Conservation (phyloP, 2,888 invertebrate genomes). For the Conops quadrifasciatus region DNA sequence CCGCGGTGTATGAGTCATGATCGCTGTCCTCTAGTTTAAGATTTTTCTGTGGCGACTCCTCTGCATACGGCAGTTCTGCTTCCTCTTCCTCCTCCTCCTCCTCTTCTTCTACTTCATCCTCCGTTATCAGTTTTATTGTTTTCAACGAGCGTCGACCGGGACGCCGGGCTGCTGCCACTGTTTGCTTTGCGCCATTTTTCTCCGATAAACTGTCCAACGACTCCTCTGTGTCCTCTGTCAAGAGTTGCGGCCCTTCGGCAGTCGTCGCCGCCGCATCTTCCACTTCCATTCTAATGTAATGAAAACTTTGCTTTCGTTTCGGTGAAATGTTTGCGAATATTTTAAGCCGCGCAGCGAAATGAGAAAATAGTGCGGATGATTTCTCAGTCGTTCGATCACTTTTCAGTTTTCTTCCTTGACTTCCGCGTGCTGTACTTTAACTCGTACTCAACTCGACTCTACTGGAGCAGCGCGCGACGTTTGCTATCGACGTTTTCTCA, state of each 20-base stretch:
- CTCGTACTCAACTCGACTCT: not conserved
- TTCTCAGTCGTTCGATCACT: not conserved
- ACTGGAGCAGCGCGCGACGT: conserved; percentile 21
- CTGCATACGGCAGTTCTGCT: conserved; percentile 11
- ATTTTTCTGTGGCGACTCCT: conserved; percentile 30
- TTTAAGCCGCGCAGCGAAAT: conserved; percentile 11
- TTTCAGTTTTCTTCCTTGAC: not conserved
- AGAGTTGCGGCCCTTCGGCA: conserved; percentile 22
- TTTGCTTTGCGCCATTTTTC: conserved; percentile 23
- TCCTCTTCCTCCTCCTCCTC: conserved; percentile 20
- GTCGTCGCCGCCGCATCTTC: conserved; percentile 45
- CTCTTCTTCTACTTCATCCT: conserved; percentile 25
- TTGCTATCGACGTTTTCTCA: conserved; percentile 22
- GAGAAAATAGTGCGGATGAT: not conserved
- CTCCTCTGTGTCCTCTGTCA: conserved; percentile 33
- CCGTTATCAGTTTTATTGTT: not conserved
- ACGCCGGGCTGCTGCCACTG: conserved; percentile 2
- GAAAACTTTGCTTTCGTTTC: conserved; percentile 55
- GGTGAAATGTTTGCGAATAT: conserved; percentile 53
- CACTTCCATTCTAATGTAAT: conserved; percentile 54
- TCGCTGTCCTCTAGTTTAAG: not conserved
- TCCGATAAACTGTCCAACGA: conserved; percentile 21
- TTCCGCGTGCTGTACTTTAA: conserved; percentile 25
- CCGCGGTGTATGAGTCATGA: conserved; percentile 37
- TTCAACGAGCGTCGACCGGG: conserved; percentile 20